Evolutionary conservation across 1,140 invertebrate species (phyloP), one percentile per base, ranked within the genome.

Genomic region (honey bee (Apis mellifera)): DNA sequence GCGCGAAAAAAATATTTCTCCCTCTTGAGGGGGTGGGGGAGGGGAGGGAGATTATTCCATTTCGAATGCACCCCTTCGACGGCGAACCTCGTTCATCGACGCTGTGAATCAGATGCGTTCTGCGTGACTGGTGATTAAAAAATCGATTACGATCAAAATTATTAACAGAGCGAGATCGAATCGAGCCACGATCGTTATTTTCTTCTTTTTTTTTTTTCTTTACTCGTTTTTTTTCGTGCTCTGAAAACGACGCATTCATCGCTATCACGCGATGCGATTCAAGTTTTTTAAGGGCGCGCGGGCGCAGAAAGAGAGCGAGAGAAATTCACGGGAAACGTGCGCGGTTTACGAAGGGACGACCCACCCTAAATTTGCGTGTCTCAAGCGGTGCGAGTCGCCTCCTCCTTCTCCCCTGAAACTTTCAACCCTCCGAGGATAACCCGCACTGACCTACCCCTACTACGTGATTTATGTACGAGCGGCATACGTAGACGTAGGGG

Each of bases 301-400:
- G 57, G 23, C 32, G 32, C 32, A 68, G 32, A 21, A 52, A 42
- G 71, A 50, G 66, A 82, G 68, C 57, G 60, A n/a, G 52, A 42
- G 66, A 83, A 66, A 69, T 84, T 78, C 65, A 80, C 65, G 83
- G 32, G 68, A 64, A 77, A 85, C 82, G 73, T 71, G 73, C 69
- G 74, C 76, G 80, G 68, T 84, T 85, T 62, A 72, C 69, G 84
- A 75, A 90, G 87, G 84, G 87, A 90, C 88, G 90, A 92, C 92
- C 91, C 90, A 93, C 93, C 92, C 91, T 93, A 93, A 93, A 93
- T 94, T 94, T 90, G 92, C 92, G 92, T 93, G 91, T 93, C 91
- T 93, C 92, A 89, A 91, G 89, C 88, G 80, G 74, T 73, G 69
- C 80, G 76, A 81, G 71, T 80, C 87, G 88, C 85, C 82, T 88